Percentiles rank a stretch among this genome's conserved stretches.
These are phyloP conservation scores for Dreissena polymorpha DNA, from an alignment of 1,140 invertebrate genomes.

Conservation along the genomic window DNA sequence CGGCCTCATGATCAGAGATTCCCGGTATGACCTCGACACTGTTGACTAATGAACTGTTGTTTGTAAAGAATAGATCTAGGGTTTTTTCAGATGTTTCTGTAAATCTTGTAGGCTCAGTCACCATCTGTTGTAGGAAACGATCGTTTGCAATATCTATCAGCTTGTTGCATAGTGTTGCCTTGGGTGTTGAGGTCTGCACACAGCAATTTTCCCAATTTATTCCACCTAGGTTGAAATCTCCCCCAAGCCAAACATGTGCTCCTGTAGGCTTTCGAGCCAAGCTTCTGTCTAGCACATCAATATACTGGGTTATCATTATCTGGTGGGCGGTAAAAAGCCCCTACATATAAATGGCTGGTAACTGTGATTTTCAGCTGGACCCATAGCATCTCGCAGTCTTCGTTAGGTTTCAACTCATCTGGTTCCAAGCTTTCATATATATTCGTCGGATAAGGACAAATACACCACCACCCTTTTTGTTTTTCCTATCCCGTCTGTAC, in stretches of 20 bases:
- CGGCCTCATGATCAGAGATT: conserved; percentile 43
- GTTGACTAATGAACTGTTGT: conserved; percentile 42
- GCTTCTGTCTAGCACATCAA: background rate
- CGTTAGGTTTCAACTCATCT: background rate
- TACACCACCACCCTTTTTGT: conserved; percentile 18
- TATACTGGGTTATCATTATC: background rate
- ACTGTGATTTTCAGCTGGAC: background rate
- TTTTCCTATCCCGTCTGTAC: conserved; percentile 5
- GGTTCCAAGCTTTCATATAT: background rate
- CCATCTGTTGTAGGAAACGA: conserved; percentile 12
- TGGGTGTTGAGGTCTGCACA: background rate
- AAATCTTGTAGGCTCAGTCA: conserved; percentile 14
- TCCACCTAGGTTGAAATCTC: conserved; percentile 30
- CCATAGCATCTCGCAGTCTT: conserved; percentile 28
- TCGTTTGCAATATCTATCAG: conserved; percentile 18
- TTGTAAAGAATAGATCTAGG: conserved; percentile 38
- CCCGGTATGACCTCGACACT: conserved; percentile 40
- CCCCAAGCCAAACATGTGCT: conserved; percentile 21
- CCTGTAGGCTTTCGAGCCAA: conserved; percentile 1
- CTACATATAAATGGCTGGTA: conserved; percentile 10
- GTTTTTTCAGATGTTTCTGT: background rate
- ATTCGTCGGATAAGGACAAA: background rate
- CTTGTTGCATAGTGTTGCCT: conserved; percentile 15
- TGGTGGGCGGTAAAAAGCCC: conserved; percentile 11
- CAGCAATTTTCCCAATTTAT: conserved; percentile 11